phyloP scores from a whole-genome alignment of 2,113 vertebrate genomes.

The Mustelus asterias region DNA sequence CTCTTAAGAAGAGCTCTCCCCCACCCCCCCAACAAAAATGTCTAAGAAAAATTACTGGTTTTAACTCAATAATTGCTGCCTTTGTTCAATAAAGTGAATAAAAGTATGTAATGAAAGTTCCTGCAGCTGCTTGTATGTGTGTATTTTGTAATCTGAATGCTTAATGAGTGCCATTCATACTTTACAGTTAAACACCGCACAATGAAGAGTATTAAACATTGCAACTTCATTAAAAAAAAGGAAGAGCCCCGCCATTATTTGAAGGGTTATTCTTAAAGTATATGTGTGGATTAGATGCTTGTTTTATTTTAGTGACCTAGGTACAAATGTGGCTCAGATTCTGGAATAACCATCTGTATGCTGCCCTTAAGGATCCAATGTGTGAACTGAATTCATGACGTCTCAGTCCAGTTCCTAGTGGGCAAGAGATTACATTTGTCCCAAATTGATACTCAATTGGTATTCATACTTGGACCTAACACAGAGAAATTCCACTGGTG shows the following conservation, averaged over 20 bases:
- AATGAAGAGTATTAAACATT: neutral
- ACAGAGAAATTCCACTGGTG: neutral
- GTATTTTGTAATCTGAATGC: neutral
- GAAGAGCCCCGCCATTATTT: neutral
- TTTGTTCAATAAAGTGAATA: constrained; percentile 25
- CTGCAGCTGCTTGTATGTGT: neutral
- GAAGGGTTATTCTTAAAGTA: neutral
- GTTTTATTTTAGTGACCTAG: neutral
- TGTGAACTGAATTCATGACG: neutral
- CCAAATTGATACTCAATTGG: neutral
- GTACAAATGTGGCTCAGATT: neutral
- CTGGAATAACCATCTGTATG: neutral
- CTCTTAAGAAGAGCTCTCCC: neutral
- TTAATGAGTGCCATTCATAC: neutral
- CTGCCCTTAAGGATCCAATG: neutral
- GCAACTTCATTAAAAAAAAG: neutral
- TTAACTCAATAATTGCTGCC: neutral
- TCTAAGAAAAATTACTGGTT: neutral
- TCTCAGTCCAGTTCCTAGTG: neutral
- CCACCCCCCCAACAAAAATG: too few species aligned
- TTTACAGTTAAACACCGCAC: neutral
- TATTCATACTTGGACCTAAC: neutral
- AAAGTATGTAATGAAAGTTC: neutral
- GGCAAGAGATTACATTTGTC: neutral
- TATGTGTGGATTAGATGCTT: neutral